phyloP scores from a whole-genome alignment of 2,888 invertebrate genomes.

The Trichogramma evanescens region DNA sequence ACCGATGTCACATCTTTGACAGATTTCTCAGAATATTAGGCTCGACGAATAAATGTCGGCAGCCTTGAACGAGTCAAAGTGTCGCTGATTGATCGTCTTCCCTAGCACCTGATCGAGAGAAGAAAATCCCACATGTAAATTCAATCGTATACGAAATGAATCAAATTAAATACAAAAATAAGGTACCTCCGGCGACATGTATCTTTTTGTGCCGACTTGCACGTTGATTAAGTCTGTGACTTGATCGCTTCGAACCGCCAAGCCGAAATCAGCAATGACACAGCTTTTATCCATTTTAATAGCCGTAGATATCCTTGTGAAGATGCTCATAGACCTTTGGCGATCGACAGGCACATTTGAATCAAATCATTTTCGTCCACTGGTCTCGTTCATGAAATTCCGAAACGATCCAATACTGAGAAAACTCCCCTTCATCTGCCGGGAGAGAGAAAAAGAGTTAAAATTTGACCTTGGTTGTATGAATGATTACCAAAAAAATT shows the following conservation, averaged over 20 bases:
- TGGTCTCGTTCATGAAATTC: no score
- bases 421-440: no score
- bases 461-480: not conserved
- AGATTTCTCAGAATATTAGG: slow-evolving; percentile 94
- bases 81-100: slow-evolving; percentile 83
- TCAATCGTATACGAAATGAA: not conserved
- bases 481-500: not conserved
- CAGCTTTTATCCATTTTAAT: slow-evolving; percentile 92
- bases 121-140: not conserved
- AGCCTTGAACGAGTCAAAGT: slow-evolving; percentile 95
- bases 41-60: slow-evolving; percentile 98
- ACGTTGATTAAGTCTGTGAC: slow-evolving; percentile 87
- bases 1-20: slow-evolving; percentile 75
- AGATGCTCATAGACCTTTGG: no score
- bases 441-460: not conserved
- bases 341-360: no score
- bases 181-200: slow-evolving; percentile 92
- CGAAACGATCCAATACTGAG: no score
- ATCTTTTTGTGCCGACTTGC: slow-evolving; percentile 93
- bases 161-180: not conserved
- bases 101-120: slow-evolving; percentile 68
- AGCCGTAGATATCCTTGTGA: slow-evolving; percentile 94
- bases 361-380: slow-evolving; percentile 80
- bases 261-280: slow-evolving; percentile 93
- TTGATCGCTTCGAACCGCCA: slow-evolving; percentile 91